These are phyloP conservation scores for Aurelia aurita DNA, from an alignment of 30 jellyfish, hydroid and myxozoan species.

Conservation along the genomic window DNA sequence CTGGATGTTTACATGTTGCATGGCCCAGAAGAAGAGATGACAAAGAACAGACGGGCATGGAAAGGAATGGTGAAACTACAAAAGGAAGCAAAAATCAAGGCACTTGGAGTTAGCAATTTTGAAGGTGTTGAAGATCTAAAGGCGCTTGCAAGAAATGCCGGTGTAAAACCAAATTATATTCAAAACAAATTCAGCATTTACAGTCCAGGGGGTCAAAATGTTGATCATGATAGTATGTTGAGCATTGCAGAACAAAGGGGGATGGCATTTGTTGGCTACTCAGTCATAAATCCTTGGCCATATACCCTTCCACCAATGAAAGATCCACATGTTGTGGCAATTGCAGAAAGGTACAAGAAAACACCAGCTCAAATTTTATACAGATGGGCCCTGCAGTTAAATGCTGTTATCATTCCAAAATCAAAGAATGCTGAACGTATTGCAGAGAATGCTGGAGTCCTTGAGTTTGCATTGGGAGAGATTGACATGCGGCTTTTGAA, in stretches of 20 bases:
- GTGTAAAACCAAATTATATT: constrained; percentile 51
- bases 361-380: constrained; percentile 50
- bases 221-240: constrained; percentile 49
- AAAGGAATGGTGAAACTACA: constrained; percentile 39
- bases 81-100: constrained; percentile 57
- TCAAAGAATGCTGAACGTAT: constrained; percentile 77
- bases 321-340: constrained; percentile 61
- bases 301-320: constrained; percentile 49
- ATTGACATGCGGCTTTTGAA: constrained; percentile 68
- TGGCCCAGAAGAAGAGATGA: constrained; percentile 54
- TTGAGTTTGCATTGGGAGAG: constrained; percentile 68
- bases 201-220: constrained; percentile 63
- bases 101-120: constrained; percentile 74
- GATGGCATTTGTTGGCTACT: constrained; percentile 73
- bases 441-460: constrained; percentile 50
- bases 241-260: constrained; percentile 40
- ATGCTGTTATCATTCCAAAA: constrained; percentile 58
- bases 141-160: constrained; percentile 35
- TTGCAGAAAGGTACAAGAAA: constrained; percentile 53
- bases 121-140: constrained; percentile 20
- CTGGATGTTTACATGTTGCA: constrained; percentile 72
- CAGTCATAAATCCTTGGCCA: constrained; percentile 64
- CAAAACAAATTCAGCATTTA: constrained; percentile 71
- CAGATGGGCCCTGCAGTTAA: constrained; percentile 80
- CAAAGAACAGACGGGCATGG: constrained; percentile 71